A percentile compares a stretch with the other conserved stretches of the same genome.
phyloP scores from a whole-genome alignment of 2,888 invertebrate species.

The Apotomis turbidana region DNA sequence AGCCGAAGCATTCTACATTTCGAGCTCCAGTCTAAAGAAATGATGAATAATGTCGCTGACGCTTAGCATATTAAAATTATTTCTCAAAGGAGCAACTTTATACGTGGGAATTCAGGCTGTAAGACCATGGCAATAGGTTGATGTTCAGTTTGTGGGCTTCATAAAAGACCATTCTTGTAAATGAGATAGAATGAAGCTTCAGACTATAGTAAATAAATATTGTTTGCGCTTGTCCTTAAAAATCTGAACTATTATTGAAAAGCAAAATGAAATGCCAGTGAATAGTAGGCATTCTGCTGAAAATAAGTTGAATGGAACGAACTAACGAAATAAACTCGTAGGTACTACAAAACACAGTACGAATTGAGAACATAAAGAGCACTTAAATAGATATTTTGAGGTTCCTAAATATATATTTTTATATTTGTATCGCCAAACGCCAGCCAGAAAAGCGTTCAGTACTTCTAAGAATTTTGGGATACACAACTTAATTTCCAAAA shows the following conservation, averaged over 20 bases:
- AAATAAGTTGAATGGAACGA: too few species aligned
- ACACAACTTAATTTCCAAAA: too few species aligned
- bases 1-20: constrained; percentile 4
- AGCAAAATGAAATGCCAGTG: too few species aligned
- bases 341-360: too few species aligned
- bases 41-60: constrained; percentile 32
- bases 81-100: background rate
- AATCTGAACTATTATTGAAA: background rate
- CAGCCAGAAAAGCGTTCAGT: too few species aligned
- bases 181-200: constrained; percentile 29
- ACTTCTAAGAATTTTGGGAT: too few species aligned
- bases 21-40: constrained; percentile 17
- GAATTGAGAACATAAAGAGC: too few species aligned
- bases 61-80: constrained; percentile 38
- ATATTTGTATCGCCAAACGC: too few species aligned
- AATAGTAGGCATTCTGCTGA: too few species aligned
- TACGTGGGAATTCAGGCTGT: background rate
- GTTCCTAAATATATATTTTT: too few species aligned
- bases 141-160: background rate
- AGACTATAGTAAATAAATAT: constrained; percentile 27
- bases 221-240: background rate
- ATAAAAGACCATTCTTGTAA: constrained; percentile 31
- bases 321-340: too few species aligned
- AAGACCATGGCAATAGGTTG: background rate
- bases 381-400: too few species aligned